phyloP scores from a whole-genome alignment of 2,888 invertebrate species.

The Dioctria linearis region DNA sequence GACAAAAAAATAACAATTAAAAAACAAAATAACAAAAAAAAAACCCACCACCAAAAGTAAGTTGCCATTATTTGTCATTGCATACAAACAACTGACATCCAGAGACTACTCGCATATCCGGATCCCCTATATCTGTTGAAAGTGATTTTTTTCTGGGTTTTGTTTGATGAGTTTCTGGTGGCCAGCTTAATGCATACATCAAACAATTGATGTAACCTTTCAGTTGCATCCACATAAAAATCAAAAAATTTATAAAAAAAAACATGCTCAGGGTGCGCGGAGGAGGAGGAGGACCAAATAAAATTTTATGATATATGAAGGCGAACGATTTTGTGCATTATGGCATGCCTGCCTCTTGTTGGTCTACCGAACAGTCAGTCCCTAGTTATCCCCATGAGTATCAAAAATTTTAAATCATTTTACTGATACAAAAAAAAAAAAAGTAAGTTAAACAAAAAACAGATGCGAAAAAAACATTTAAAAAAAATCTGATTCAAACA shows the following conservation, averaged over 20 bases:
- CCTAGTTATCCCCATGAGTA: not conserved
- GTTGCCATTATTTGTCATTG: constrained; percentile 48
- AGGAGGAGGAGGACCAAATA: constrained; percentile 2
- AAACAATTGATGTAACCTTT: constrained; percentile 47
- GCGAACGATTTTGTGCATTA: not conserved
- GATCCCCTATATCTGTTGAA: constrained; percentile 26
- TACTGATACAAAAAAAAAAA: not conserved
- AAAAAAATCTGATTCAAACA: constrained; percentile 37
- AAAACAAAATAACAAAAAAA: not conserved
- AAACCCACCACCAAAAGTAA: constrained; percentile 2
- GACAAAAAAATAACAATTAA: not conserved
- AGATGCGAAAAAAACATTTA: constrained; percentile 12
- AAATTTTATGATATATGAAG: constrained; percentile 46
- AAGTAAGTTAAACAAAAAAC: not conserved
- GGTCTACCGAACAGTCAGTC: not conserved
- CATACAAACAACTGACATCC: constrained; percentile 11
- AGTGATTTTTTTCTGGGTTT: constrained; percentile 26
- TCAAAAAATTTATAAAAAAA: constrained; percentile 29
- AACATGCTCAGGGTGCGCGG: not conserved
- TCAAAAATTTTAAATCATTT: constrained; percentile 6
- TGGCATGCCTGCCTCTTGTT: not conserved
- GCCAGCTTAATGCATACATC: constrained; percentile 48
- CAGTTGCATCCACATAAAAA: constrained; percentile 23
- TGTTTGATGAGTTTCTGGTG: constrained; percentile 28
- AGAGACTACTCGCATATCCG: constrained; percentile 6